Base-by-base conservation (phyloP, 2,797 vertebrate genomes). In the Lemur catta region DNA sequence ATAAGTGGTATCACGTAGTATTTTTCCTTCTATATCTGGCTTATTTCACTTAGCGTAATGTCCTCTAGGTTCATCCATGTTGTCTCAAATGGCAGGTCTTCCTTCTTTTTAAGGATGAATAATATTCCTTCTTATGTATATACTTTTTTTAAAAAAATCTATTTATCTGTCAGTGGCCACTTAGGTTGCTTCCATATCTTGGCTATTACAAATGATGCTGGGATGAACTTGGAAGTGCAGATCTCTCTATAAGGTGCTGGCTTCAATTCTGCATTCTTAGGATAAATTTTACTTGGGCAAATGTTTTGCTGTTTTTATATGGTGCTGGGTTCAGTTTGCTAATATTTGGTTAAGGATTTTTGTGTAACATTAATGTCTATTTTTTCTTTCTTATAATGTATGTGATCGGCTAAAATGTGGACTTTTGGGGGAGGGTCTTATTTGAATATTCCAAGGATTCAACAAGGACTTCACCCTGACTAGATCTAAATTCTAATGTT, bases 271-370 rank as follows among this genome's bases (percentile, higher is more conserved):
- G 20, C 13, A 57, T 59, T 90, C 52, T 84, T 65, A 35, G 33
- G 24, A 57, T 86, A 96, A 88, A 72, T 89, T 18, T 78, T 74
- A 88, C 14, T 74, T 95, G 38, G 28, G 55, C 75, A 48, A 94
- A 22, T 48, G 22, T 82, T 35, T 89, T 84, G 52, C 12, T 76
- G 13, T 80, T 92, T 79, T 57, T 76, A 35, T 24, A 50, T 2
- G 63, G 48, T 80, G 38, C 6, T 75, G 7, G 43, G 57, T 91
- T 65, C 38, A 84, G 22, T 46, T 84, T 91, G 52, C 59, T 84
- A 80, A n/a, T 90, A 35, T 67, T 84, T 69, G 75, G 17, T 69
- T 75, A 72, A 67, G 59, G 20, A 43, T 71, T 84, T 89, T 80
- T 91, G 30, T 86, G 28, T 24, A 82, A 33, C 50, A 17, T 76